Percentiles rank a stretch among this genome's conserved stretches.
phyloP scores from a whole-genome alignment of 2,113 vertebrate species.

The Sturnus vulgaris region DNA sequence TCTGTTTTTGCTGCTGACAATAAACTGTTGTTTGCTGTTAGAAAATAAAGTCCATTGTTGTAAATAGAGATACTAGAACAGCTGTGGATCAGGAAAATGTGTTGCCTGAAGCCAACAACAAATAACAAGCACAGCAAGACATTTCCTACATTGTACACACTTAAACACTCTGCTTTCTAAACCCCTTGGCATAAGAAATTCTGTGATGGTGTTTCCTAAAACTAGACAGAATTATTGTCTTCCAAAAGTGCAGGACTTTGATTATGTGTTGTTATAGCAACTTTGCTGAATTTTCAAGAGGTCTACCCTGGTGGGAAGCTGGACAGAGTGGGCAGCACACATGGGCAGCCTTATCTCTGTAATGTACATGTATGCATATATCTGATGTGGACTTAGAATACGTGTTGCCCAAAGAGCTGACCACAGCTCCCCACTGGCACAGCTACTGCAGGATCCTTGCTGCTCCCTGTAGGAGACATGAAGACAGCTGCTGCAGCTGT shows the following conservation, averaged over 20 bases:
- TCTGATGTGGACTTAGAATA: not conserved
- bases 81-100: not conserved
- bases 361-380: rapidly evolving
- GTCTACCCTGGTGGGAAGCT: not conserved
- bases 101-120: conserved; percentile 2
- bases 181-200: not conserved
- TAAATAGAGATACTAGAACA: conserved; percentile 15
- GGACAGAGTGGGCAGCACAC: not conserved
- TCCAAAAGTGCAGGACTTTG: not conserved
- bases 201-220: not conserved
- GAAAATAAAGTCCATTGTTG: conserved; percentile 43
- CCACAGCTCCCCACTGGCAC: not conserved
- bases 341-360: not conserved
- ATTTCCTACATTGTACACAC: not conserved
- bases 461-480: not conserved
- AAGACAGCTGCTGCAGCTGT: not conserved
- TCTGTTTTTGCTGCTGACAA: conserved; percentile 81
- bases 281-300: not conserved
- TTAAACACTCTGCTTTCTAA: not conserved
- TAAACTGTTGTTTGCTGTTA: conserved; percentile 75
- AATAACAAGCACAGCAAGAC: conserved; percentile 18
- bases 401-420: not conserved
- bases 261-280: not conserved
- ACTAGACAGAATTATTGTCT: not conserved
- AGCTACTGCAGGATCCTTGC: not conserved